Percentiles rank a stretch among this genome's conserved stretches.
These are phyloP conservation scores for Hippocampus comes DNA, from an alignment of 2,113 vertebrate species.

Conservation along the genomic window DNA sequence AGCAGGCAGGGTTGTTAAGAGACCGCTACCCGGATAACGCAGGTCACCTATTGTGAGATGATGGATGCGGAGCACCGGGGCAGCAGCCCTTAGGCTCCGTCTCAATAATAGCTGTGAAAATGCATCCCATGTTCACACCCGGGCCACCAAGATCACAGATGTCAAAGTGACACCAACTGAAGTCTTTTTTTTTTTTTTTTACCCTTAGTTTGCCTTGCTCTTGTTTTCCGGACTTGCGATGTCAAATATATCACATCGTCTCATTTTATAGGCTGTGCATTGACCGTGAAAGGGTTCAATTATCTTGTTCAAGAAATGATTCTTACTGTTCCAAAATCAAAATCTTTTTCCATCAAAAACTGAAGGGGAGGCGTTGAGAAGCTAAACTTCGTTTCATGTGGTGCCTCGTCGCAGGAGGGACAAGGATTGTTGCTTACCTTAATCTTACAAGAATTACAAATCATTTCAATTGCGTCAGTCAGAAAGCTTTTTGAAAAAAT, in stretches of 20 bases:
- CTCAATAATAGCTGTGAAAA: constrained; percentile 29
- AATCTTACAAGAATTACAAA: neutral
- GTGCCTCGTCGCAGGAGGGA: neutral
- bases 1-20: constrained; percentile 15
- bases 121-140: constrained; percentile 14
- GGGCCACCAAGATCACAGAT: constrained; percentile 14
- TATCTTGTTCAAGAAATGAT: too few species aligned
- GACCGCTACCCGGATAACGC: constrained; percentile 14
- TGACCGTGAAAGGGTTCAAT: neutral
- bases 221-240: neutral
- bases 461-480: neutral
- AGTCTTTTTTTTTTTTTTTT: constrained; percentile 7
- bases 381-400: too few species aligned
- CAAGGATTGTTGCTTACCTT: neutral
- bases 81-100: constrained; percentile 20
- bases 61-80: constrained; percentile 28
- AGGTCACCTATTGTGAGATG: constrained; percentile 37
- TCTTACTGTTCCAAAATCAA: too few species aligned
- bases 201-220: neutral
- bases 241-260: neutral
- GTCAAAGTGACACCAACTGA: constrained; percentile 12
- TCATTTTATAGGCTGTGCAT: neutral
- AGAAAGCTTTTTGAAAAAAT: neutral
- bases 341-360: neutral
- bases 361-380: neutral